Percentiles rank a stretch among this genome's conserved stretches.
These are phyloP conservation scores for Corvus hawaiiensis DNA, from an alignment of 2,113 vertebrate species.

Conservation along the genomic window DNA sequence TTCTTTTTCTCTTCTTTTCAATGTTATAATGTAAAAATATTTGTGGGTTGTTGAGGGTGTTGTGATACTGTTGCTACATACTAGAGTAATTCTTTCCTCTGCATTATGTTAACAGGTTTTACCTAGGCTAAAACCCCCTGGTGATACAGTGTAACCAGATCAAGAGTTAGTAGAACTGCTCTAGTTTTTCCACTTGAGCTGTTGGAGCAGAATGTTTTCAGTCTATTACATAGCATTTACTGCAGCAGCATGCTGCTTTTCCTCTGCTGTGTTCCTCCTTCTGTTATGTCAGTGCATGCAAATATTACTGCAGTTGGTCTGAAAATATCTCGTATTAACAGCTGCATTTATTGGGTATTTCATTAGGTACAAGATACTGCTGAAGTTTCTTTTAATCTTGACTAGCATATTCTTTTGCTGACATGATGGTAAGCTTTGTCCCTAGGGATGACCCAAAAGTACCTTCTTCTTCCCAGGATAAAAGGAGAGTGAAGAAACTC, in stretches of 20 bases:
- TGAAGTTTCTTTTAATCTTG: neutral
- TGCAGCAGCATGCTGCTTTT: neutral
- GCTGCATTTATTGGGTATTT: neutral
- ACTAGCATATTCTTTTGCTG: neutral
- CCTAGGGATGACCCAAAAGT: neutral
- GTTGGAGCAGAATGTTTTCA: neutral
- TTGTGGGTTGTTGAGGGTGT: neutral
- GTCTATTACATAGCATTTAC: neutral
- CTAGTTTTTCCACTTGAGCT: constrained; percentile 1
- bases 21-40: neutral
- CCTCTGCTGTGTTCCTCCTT: neutral
- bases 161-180: neutral
- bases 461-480: neutral
- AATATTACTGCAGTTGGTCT: neutral
- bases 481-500: neutral
- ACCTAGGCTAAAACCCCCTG: neutral
- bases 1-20: neutral
- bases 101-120: neutral
- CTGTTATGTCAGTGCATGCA: neutral
- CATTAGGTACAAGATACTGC: neutral
- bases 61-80: neutral
- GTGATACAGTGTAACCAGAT: neutral
- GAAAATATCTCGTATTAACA: neutral
- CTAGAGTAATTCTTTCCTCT: neutral
- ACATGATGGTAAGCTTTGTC: neutral